Percentiles rank a stretch among this genome's conserved stretches.
phyloP scores from a whole-genome alignment of 2,797 vertebrate species.

The Setipinna tenuifilis region DNA sequence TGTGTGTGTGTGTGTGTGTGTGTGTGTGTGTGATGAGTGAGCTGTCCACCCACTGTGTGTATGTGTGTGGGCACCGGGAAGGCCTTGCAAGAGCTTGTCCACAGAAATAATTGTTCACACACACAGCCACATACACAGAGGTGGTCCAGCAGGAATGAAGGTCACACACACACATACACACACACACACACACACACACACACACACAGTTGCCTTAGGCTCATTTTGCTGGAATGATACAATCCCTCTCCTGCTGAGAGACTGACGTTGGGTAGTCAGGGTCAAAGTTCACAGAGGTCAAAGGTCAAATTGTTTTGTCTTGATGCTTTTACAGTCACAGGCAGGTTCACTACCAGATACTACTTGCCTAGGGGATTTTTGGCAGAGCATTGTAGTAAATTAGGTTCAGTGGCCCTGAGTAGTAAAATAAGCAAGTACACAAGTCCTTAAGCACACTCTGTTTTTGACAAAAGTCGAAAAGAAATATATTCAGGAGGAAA shows the following conservation, averaged over 20 bases:
- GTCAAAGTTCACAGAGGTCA: conserved; percentile 18
- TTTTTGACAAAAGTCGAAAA: background rate
- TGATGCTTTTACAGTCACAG: background rate
- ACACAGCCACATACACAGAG: background rate
- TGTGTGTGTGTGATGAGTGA: conserved; percentile 12
- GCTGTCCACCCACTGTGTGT: background rate
- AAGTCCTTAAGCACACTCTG: background rate
- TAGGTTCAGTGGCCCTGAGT: no score
- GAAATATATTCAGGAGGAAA: no score
- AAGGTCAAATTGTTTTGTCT: conserved; percentile 7
- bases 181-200: background rate
- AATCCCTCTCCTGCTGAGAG: background rate
- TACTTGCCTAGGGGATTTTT: background rate
- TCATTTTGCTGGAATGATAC: background rate
- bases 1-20: conserved; percentile 27
- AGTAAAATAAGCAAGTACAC: no score
- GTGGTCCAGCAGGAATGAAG: no score
- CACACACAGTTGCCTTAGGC: background rate
- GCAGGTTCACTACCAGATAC: conserved; percentile 13
- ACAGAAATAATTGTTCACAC: background rate
- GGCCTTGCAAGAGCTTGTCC: background rate
- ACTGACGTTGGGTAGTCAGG: background rate
- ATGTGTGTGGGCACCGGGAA: background rate
- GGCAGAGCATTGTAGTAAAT: background rate
- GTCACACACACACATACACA: background rate